Evolutionary conservation across 2,113 vertebrate genomes (phyloP).

Genomic region (Illadopsis cleaveri): DNA sequence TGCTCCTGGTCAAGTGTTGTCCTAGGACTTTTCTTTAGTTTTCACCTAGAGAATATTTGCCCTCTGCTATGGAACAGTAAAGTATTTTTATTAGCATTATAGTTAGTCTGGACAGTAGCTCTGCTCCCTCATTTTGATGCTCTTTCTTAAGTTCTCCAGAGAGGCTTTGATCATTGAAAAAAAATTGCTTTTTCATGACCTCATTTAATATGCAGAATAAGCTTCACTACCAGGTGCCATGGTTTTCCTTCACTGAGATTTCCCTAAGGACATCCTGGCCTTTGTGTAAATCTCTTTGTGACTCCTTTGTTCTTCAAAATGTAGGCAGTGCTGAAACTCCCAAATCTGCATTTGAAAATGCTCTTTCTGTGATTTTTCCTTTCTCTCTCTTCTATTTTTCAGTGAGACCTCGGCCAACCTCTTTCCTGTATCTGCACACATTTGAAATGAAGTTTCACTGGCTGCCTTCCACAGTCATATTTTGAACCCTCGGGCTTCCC

Average conservation of each 20-base stretch:
- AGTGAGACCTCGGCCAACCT: not conserved
- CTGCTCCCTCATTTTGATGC: not conserved
- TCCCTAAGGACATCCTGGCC: not conserved
- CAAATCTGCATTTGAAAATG: not conserved
- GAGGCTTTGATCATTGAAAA: not conserved
- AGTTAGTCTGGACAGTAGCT: not conserved
- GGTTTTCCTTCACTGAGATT: not conserved
- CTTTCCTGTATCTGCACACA: not conserved
- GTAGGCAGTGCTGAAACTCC: not conserved
- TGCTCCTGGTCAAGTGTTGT: not conserved
- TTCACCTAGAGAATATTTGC: not conserved
- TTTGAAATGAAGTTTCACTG: not conserved
- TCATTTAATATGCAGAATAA: constrained; percentile 48
- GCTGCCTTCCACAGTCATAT: not conserved
- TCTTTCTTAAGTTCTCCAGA: not conserved
- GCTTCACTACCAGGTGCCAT: not conserved
- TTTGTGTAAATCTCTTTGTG: constrained; percentile 17
- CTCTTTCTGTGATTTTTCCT: not conserved
- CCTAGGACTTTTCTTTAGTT: not conserved
- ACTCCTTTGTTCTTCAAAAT: constrained; percentile 22
- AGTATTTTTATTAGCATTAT: not conserved
- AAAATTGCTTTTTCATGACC: constrained; percentile 25
- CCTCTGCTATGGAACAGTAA: not conserved
- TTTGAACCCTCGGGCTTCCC: not conserved
- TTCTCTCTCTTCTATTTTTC: not conserved